Percentiles rank a stretch among this genome's conserved stretches.
phyloP scores from a whole-genome alignment of 35 echinoderm and acorn worm species.

The Amphiura filiformis region DNA sequence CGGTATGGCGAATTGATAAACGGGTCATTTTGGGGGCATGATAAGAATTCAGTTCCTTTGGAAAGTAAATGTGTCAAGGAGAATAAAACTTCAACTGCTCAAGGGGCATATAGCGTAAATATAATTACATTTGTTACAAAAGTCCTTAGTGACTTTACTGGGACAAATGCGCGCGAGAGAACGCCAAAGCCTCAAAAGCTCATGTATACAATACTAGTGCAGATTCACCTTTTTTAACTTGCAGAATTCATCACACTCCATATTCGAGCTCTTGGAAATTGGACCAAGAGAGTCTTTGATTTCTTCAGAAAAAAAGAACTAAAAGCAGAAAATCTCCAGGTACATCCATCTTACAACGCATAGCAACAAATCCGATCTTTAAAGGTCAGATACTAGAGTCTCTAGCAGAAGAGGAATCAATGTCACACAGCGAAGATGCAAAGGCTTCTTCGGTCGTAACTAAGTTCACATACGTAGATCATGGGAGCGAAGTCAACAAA shows the following conservation, averaged over 20 bases:
- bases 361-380: background rate
- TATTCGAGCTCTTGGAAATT: conserved; percentile 78
- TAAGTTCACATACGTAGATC: background rate
- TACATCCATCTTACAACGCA: background rate
- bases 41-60: too few relatives aligned
- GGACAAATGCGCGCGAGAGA: too few relatives aligned
- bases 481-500: background rate
- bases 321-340: background rate
- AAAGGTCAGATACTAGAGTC: conserved; percentile 31
- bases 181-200: too few relatives aligned
- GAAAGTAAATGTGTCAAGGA: too few relatives aligned
- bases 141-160: too few relatives aligned
- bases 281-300: conserved; percentile 69
- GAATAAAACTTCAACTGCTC: too few relatives aligned
- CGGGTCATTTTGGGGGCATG: too few relatives aligned
- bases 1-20: too few relatives aligned
- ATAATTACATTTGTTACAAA: too few relatives aligned
- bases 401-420: conserved; percentile 53
- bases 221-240: conserved; percentile 1
- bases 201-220: too few relatives aligned
- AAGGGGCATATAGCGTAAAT: too few relatives aligned
- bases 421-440: background rate
- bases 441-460: background rate
- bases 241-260: conserved; percentile 79
- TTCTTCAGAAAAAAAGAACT: conserved; percentile 31